Conservation (phyloP, 2,888 invertebrate species). For the Leptopilina drosophilae region DNA sequence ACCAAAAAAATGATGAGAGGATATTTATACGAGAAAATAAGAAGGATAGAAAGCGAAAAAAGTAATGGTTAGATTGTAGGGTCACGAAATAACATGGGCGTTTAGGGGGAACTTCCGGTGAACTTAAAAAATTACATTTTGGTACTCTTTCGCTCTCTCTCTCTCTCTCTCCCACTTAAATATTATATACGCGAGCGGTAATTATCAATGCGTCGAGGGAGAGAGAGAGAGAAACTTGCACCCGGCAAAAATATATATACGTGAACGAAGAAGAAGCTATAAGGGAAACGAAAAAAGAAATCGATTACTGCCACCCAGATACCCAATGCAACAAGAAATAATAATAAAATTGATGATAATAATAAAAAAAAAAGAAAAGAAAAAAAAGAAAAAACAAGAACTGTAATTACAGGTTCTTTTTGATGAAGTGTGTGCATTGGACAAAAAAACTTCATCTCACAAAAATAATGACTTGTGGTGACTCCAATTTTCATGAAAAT, state of each 20-base stretch:
- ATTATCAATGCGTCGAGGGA: constrained; percentile 29
- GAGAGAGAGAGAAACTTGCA: constrained; percentile 22
- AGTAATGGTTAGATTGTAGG: constrained; percentile 45
- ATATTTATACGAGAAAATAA: constrained; percentile 42
- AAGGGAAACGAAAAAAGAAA: not conserved
- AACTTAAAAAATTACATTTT: constrained; percentile 41
- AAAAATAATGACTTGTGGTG: constrained; percentile 15
- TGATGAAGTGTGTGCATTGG: constrained; percentile 37
- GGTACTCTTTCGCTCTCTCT: not conserved
- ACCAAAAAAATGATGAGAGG: constrained; percentile 48
- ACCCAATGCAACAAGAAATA: not conserved
- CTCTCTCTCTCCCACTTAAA: not conserved
- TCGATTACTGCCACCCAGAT: constrained; percentile 33
- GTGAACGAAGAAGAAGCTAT: constrained; percentile 25
- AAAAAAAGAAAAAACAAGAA: constrained; percentile 1
- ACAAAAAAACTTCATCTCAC: constrained; percentile 4
- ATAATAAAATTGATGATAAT: too few species aligned
- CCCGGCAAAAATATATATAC: not conserved
- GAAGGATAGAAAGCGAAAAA: constrained; percentile 32
- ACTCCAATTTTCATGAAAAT: not conserved
- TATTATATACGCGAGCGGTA: constrained; percentile 8
- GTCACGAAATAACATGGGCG: constrained; percentile 56
- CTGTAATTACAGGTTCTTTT: constrained; percentile 18
- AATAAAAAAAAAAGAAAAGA: not conserved
- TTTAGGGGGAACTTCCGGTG: constrained; percentile 59